These are phyloP conservation scores for Zenarchopterus dispar DNA, from an alignment of 2,797 vertebrate genomes.

Conservation along the genomic window DNA sequence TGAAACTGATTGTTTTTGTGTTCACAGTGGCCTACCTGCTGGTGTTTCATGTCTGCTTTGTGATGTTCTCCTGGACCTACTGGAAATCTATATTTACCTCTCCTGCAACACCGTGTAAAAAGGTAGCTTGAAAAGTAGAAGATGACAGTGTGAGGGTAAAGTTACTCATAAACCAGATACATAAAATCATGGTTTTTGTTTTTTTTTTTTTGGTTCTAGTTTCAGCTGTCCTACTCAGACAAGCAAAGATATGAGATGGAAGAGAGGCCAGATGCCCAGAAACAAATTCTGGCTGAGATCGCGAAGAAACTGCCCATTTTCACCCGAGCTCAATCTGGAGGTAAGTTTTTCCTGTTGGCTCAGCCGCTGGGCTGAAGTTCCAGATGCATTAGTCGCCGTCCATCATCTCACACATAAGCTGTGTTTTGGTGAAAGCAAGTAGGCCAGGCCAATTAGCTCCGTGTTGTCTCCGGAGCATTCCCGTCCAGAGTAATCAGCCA, in stretches of 20 bases:
- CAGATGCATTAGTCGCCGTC: conserved; percentile 7
- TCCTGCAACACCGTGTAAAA: conserved; percentile 90
- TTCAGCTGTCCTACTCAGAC: conserved; percentile 92
- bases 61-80: conserved; percentile 97
- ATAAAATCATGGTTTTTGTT: too few species aligned
- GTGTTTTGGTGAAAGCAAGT: conserved; percentile 44
- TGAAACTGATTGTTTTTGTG: conserved; percentile 20
- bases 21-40: conserved; percentile 90
- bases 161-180: background rate
- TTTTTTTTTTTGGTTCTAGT: conserved; percentile 77
- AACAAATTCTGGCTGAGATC: conserved; percentile 91
- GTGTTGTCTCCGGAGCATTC: conserved; percentile 33
- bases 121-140: conserved; percentile 80
- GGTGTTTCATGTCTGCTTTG: conserved; percentile 94
- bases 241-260: conserved; percentile 94
- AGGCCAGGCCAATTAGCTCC: conserved; percentile 40
- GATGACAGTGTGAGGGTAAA: too few species aligned
- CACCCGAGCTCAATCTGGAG: conserved; percentile 91
- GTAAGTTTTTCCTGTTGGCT: conserved; percentile 62
- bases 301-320: conserved; percentile 92
- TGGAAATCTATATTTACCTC: conserved; percentile 98
- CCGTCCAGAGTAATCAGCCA: conserved; percentile 53
- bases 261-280: conserved; percentile 92
- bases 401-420: conserved; percentile 22
- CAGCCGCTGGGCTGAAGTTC: conserved; percentile 4